A percentile compares a stretch with the other conserved stretches of the same genome.
phyloP scores from a whole-genome alignment of 2,797 vertebrate species.

The Sebastes oblongus region DNA sequence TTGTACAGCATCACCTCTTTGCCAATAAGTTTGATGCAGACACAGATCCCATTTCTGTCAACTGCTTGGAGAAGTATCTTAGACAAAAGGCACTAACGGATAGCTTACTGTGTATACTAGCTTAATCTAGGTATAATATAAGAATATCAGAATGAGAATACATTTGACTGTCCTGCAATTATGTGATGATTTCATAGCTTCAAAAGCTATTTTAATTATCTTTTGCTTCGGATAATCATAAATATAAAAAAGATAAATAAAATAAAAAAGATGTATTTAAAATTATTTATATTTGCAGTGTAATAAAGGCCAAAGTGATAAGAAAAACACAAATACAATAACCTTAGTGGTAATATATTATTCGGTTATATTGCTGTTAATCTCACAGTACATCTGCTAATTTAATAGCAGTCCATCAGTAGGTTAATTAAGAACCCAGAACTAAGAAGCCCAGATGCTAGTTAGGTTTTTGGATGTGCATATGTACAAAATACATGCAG shows the following conservation, averaged over 20 bases:
- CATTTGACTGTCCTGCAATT: too few species aligned
- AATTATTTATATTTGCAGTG: background rate
- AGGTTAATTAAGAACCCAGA: too few species aligned
- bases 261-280: background rate
- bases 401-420: too few species aligned
- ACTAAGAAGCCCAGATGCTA: too few species aligned
- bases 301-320: background rate
- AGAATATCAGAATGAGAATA: too few species aligned
- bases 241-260: too few species aligned
- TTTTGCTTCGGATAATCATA: background rate
- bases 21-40: conserved; percentile 92
- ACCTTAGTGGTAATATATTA: background rate
- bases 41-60: conserved; percentile 82
- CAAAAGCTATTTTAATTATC: background rate
- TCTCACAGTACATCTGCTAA: too few species aligned
- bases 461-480: too few species aligned
- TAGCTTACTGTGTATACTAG: too few species aligned
- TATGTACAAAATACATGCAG: too few species aligned
- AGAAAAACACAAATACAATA: background rate
- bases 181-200: background rate
- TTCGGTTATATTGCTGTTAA: too few species aligned
- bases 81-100: conserved; percentile 81
- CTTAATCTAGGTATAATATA: too few species aligned
- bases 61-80: conserved; percentile 89
- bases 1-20: conserved; percentile 89